These are phyloP conservation scores for Drosophila anomalata DNA, from an alignment of 2,888 invertebrate species.

Conservation along the genomic window DNA sequence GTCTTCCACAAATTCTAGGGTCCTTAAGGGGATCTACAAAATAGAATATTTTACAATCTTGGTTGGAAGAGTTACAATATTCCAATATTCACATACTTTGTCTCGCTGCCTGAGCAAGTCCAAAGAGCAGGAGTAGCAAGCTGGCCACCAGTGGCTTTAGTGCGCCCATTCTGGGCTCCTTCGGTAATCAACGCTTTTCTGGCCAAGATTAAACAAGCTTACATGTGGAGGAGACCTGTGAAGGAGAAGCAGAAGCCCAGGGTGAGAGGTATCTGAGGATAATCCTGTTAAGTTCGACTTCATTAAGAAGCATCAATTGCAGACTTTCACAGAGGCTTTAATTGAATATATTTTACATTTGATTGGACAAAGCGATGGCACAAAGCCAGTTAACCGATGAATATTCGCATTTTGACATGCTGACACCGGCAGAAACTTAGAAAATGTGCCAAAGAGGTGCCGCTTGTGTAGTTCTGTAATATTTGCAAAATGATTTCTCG, in stretches of 20 bases:
- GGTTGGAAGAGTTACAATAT: background rate
- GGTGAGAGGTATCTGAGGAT: conserved; percentile 2
- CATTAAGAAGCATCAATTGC: conserved; percentile 44
- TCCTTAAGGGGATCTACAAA: conserved; percentile 89
- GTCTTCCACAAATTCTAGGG: conserved; percentile 89
- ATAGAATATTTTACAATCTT: background rate
- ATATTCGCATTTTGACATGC: conserved; percentile 30
- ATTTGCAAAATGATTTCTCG: conserved; percentile 60
- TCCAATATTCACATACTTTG: conserved; percentile 63
- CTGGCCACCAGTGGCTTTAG: conserved; percentile 26
- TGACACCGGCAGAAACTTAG: conserved; percentile 43
- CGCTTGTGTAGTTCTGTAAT: conserved; percentile 35
- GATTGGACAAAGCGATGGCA: conserved; percentile 39
- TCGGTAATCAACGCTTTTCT: conserved; percentile 9
- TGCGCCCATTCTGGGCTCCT: conserved; percentile 62
- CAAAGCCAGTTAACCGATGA: conserved; percentile 18
- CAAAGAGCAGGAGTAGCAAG: conserved; percentile 57
- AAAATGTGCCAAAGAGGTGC: conserved; percentile 10
- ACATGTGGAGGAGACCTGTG: conserved; percentile 27
- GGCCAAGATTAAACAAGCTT: conserved; percentile 4
- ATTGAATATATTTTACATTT: conserved; percentile 47
- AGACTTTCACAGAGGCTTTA: conserved; percentile 23
- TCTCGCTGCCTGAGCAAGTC: conserved; percentile 56
- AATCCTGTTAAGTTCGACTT: conserved; percentile 18
- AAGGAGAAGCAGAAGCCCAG: background rate